A percentile compares a stretch with the other conserved stretches of the same genome.
phyloP scores from a whole-genome alignment of 1,140 invertebrate genomes.

The Brachionus plicatilis region DNA sequence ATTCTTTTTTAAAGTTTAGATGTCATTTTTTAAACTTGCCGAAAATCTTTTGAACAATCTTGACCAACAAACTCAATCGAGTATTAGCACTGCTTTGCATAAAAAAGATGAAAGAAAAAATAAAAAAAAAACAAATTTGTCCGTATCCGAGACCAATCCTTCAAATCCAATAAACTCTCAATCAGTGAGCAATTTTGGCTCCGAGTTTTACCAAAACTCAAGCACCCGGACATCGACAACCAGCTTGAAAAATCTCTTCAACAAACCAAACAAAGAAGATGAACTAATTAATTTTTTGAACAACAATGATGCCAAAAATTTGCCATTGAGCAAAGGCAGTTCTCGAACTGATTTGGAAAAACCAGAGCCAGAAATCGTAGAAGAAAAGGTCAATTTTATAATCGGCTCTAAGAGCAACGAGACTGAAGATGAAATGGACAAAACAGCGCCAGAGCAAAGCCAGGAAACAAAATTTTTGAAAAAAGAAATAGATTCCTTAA shows the following conservation, averaged over 20 bases:
- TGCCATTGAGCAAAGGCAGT: neutral
- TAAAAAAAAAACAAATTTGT: neutral
- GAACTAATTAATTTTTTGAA: slow-evolving; percentile 36
- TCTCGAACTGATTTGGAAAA: slow-evolving; percentile 2
- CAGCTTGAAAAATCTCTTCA: neutral
- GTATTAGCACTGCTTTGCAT: neutral
- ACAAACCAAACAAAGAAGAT: slow-evolving; percentile 9
- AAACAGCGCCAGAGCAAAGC: neutral
- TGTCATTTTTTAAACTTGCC: slow-evolving; percentile 36
- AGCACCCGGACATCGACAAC: neutral
- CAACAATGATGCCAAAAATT: neutral
- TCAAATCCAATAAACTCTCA: neutral
- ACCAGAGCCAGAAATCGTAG: neutral
- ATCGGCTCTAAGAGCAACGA: neutral
- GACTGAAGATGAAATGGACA: slow-evolving; percentile 1
- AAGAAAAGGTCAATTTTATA: neutral
- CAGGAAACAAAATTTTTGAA: slow-evolving; percentile 57
- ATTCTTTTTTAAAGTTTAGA: neutral
- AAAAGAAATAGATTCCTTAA: slow-evolving; percentile 61
- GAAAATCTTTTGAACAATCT: slow-evolving; percentile 33
- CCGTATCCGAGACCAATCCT: neutral
- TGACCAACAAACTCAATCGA: slow-evolving; percentile 30
- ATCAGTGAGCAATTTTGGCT: neutral
- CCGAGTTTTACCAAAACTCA: slow-evolving; percentile 8
- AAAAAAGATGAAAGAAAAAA: neutral